These are phyloP conservation scores for Oryctes rhinoceros DNA, from an alignment of 1,140 invertebrate species.

Conservation along the genomic window DNA sequence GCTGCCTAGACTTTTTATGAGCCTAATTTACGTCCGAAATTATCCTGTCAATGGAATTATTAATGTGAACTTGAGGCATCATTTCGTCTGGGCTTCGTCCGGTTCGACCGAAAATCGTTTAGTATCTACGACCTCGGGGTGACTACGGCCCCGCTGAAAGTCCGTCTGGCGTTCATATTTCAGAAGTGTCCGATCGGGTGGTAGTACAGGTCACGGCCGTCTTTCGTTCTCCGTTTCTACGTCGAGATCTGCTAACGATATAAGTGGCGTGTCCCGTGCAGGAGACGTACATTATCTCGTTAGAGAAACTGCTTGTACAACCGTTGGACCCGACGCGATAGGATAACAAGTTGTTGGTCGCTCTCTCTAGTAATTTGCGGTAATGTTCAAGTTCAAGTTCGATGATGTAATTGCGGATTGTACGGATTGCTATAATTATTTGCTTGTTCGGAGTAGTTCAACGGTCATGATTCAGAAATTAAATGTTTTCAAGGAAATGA, in stretches of 20 bases:
- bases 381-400: too few relatives aligned
- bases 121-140: background rate
- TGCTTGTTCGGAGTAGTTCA: too few relatives aligned
- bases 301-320: background rate
- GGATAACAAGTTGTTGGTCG: background rate
- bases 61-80: slow-evolving; percentile 1
- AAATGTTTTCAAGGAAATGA: too few relatives aligned
- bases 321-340: background rate
- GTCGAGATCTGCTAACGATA: background rate
- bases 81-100: slow-evolving; percentile 9
- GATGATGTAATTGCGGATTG: too few relatives aligned
- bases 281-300: slow-evolving; percentile 2
- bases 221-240: background rate
- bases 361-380: background rate
- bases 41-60: slow-evolving; percentile 30
- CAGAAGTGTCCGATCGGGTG: slow-evolving; percentile 15
- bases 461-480: too few relatives aligned
- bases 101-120: slow-evolving; percentile 19
- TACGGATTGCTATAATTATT: too few relatives aligned
- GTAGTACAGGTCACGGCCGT: background rate
- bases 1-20: slow-evolving; percentile 5
- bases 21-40: slow-evolving; percentile 17
- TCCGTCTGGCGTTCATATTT: slow-evolving; percentile 20
- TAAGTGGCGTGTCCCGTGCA: slow-evolving; percentile 20
- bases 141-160: slow-evolving; percentile 1